Evolutionary conservation across 1,140 invertebrate genomes (phyloP).

Genomic region (Hylyphantes graminicola): DNA sequence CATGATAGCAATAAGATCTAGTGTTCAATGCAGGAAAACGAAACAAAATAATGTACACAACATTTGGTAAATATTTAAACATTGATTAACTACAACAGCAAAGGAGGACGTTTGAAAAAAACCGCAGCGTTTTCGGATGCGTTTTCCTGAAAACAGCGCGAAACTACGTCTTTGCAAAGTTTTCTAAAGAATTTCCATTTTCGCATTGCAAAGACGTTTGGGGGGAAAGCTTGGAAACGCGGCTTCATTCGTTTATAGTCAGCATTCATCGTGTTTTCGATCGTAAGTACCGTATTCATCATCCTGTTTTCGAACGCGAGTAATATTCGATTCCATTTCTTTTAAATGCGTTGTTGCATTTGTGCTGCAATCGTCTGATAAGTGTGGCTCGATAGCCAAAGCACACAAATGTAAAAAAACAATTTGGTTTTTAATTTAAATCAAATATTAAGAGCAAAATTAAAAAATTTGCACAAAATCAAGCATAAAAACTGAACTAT

Average conservation of each 20-base stretch:
- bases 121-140: no score
- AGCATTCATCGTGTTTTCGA: no score
- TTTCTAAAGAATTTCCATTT: constrained; percentile 47
- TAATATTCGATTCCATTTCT: not conserved
- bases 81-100: constrained; percentile 48
- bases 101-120: constrained; percentile 32
- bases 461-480: no score
- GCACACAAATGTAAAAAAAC: no score
- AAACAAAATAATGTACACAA: constrained; percentile 6
- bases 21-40: constrained; percentile 4
- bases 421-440: no score
- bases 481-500: no score
- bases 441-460: no score
- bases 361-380: constrained; percentile 14
- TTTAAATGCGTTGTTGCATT: constrained; percentile 13
- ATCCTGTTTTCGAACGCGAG: not conserved
- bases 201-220: constrained; percentile 57
- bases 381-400: no score
- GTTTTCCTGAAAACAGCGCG: constrained; percentile 24
- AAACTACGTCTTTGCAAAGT: constrained; percentile 57
- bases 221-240: not conserved
- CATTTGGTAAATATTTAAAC: constrained; percentile 5
- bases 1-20: constrained; percentile 33
- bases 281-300: constrained; percentile 9
- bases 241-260: not conserved